phyloP scores from a whole-genome alignment of 1,140 invertebrate genomes.

The Lordiphosa collinella region DNA sequence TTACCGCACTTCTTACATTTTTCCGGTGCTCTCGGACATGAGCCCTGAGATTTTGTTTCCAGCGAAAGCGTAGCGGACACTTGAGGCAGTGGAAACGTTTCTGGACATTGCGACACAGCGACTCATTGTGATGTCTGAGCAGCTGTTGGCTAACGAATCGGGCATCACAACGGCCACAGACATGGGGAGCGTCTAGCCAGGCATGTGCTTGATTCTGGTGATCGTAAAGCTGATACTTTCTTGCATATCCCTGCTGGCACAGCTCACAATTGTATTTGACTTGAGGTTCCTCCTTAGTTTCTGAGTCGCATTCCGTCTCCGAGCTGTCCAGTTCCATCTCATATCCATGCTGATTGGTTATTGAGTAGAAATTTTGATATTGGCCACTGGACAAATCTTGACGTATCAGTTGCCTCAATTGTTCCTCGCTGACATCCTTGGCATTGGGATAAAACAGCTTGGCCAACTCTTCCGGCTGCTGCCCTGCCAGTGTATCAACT shows the following conservation, averaged over 20 bases:
- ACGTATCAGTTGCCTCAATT: constrained; percentile 37
- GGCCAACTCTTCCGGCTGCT: constrained; percentile 30
- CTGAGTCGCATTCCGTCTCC: constrained; percentile 54
- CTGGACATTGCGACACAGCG: constrained; percentile 64
- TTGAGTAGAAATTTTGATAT: constrained; percentile 63
- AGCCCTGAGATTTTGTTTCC: constrained; percentile 66
- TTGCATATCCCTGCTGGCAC: constrained; percentile 79
- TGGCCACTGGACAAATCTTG: constrained; percentile 44
- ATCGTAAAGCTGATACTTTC: constrained; percentile 69
- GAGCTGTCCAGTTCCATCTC: constrained; percentile 65
- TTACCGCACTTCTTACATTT: constrained; percentile 19
- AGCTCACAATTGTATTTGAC: constrained; percentile 77
- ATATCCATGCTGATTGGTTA: constrained; percentile 61
- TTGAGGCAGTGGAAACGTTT: constrained; percentile 68
- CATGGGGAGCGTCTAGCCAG: constrained; percentile 65
- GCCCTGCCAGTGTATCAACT: constrained; percentile 15
- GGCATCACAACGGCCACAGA: constrained; percentile 64
- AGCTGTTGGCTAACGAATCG: constrained; percentile 62
- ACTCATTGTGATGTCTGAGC: constrained; percentile 60
- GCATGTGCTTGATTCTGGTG: constrained; percentile 56
- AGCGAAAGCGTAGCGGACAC: constrained; percentile 70
- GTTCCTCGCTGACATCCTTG: constrained; percentile 45
- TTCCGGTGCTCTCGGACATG: constrained; percentile 61
- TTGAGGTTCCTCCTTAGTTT: not conserved
- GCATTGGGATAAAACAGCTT: constrained; percentile 61